Percentiles rank a stretch among this genome's conserved stretches.
Conservation (phyloP, 30 jellyfish, hydroid and myxozoan species). For the Cassiopea andromeda region DNA sequence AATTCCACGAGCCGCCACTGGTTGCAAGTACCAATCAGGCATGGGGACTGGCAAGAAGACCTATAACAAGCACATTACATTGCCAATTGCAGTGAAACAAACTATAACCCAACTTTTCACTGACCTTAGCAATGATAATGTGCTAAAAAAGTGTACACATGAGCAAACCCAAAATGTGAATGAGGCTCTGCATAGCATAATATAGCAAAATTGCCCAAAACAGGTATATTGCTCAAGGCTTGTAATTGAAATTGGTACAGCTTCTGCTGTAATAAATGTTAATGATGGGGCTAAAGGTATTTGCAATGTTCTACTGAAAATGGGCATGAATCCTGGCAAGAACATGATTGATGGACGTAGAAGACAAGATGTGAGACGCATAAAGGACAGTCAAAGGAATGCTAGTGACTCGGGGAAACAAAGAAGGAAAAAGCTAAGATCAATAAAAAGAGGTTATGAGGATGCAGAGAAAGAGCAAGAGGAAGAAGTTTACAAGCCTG, state of each 20-base stretch:
- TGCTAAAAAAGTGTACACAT: background rate
- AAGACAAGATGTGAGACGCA: background rate
- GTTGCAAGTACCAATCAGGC: background rate
- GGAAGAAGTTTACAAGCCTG: too few species aligned
- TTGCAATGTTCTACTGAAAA: background rate
- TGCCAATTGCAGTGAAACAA: background rate
- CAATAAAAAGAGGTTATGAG: too few species aligned
- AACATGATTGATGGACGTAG: background rate
- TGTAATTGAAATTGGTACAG: background rate
- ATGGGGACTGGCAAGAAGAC: background rate
- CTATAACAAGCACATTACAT: background rate
- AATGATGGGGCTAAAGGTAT: background rate
- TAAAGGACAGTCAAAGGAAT: too few species aligned
- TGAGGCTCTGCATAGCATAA: background rate
- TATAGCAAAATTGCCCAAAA: background rate
- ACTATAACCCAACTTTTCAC: background rate
- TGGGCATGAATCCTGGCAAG: background rate
- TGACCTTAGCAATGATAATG: background rate
- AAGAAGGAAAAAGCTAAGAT: too few species aligned
- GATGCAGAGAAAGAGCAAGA: too few species aligned
- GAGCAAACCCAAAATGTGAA: background rate
- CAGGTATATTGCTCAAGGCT: background rate
- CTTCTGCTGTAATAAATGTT: background rate
- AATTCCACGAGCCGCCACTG: too few species aligned
- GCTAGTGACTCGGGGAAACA: too few species aligned